Conservation (phyloP, 2,113 vertebrate genomes). For the Pangasianodon gigas region DNA sequence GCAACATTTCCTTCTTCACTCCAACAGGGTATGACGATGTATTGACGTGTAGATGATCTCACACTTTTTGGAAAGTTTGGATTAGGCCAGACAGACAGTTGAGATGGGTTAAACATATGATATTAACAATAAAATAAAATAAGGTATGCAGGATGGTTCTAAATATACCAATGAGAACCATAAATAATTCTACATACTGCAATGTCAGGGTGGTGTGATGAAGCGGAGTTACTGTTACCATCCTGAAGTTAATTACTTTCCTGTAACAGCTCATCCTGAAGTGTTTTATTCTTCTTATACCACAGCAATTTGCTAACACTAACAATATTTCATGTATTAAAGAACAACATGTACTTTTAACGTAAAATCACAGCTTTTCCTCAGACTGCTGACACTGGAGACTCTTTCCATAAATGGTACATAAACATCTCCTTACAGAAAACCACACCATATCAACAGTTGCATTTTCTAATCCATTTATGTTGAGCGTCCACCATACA, state of each 20-base stretch:
- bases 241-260: too few relatives aligned
- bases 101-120: neutral
- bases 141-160: neutral
- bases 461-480: too few relatives aligned
- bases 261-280: too few relatives aligned
- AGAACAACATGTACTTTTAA: too few relatives aligned
- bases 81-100: neutral
- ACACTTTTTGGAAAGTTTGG: neutral
- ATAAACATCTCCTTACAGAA: neutral
- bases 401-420: neutral
- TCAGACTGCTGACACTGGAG: neutral
- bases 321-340: too few relatives aligned
- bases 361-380: too few relatives aligned
- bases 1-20: constrained; percentile 79
- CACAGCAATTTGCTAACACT: too few relatives aligned
- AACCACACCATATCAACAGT: neutral
- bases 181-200: neutral
- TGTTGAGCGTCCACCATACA: too few relatives aligned
- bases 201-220: too few relatives aligned
- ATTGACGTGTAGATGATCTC: neutral
- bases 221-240: too few relatives aligned
- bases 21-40: constrained; percentile 69
- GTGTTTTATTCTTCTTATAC: too few relatives aligned
- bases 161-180: neutral
- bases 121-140: neutral